These are phyloP conservation scores for Eira barbara DNA, from an alignment of 2,113 vertebrate genomes.

Conservation along the genomic window DNA sequence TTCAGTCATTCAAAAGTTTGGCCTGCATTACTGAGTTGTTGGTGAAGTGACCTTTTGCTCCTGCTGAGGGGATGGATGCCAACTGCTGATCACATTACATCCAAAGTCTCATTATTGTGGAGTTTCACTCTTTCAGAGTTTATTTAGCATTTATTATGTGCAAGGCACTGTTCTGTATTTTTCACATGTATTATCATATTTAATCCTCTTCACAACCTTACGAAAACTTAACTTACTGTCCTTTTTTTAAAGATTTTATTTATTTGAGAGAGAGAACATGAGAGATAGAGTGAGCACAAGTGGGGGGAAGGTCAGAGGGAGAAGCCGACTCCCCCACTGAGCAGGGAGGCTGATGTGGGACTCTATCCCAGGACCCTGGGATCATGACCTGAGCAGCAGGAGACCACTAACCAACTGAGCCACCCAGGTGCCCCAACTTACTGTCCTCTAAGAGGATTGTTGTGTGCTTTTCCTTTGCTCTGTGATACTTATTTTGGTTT, in stretches of 20 bases:
- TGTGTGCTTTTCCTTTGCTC: background rate
- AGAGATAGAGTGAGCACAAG: background rate
- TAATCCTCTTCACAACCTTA: background rate
- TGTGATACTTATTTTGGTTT: no score
- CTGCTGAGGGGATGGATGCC: background rate
- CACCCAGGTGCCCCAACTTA: background rate
- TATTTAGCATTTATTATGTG: background rate
- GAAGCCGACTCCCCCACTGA: background rate
- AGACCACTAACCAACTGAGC: background rate
- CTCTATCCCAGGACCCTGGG: background rate
- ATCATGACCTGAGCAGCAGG: background rate
- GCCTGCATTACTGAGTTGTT: background rate
- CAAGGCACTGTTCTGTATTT: background rate
- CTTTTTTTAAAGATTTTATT: background rate
- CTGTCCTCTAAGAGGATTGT: background rate
- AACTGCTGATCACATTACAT: background rate
- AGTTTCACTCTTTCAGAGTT: background rate
- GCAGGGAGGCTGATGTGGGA: background rate
- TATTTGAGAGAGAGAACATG: background rate
- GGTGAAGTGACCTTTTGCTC: background rate
- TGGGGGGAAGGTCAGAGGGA: background rate
- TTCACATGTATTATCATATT: background rate
- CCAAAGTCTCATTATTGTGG: background rate
- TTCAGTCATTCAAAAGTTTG: constrained; percentile 19
- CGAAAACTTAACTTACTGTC: background rate